Conservation (phyloP, 1,140 invertebrate genomes). For the Venustaconcha ellipsiformis region DNA sequence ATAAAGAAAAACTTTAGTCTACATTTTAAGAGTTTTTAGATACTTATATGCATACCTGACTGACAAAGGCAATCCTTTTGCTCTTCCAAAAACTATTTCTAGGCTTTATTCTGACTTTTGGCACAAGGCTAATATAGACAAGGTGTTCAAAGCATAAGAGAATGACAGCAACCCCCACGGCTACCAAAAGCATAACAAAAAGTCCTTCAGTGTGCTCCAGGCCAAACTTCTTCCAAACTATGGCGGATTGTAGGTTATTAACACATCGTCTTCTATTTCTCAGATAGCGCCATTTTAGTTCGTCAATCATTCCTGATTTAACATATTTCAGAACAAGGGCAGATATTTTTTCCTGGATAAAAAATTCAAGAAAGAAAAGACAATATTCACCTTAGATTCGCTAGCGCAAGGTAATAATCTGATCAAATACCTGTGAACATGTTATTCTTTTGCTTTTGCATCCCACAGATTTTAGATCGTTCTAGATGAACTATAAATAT, state of each 20-base stretch:
- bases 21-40: too few species aligned
- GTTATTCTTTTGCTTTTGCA: too few species aligned
- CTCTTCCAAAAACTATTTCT: conserved; percentile 89
- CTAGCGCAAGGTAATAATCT: too few species aligned
- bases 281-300: conserved; percentile 40
- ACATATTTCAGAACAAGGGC: conserved; percentile 32
- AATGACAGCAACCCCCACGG: conserved; percentile 81
- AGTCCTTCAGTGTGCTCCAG: conserved; percentile 73
- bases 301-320: conserved; percentile 39
- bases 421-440: too few species aligned
- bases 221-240: conserved; percentile 24
- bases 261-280: conserved; percentile 12
- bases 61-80: conserved; percentile 93
- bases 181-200: conserved; percentile 85
- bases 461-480: too few species aligned
- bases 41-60: conserved; percentile 75
- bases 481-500: too few species aligned
- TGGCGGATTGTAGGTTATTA: background rate
- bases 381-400: too few species aligned
- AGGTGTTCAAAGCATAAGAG: conserved; percentile 88
- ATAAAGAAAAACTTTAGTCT: too few species aligned
- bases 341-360: conserved; percentile 9
- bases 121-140: conserved; percentile 85
- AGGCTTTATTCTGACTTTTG: conserved; percentile 82
- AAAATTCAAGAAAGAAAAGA: too few species aligned